Conservation (phyloP, 2,113 vertebrate species). For the Sterrhoptilus dennistouni region DNA sequence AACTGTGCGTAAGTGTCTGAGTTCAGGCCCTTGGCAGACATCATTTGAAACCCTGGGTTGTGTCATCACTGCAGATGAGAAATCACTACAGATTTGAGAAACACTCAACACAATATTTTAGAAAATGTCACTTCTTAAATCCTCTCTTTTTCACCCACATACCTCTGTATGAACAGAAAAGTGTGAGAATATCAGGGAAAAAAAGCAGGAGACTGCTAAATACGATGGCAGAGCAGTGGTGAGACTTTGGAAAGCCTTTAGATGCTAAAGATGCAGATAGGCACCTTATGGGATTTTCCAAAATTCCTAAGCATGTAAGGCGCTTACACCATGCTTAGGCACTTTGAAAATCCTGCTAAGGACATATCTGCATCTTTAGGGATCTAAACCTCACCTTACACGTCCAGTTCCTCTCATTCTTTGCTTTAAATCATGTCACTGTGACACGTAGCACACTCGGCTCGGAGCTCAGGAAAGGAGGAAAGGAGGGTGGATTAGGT, state of each 20-base stretch:
- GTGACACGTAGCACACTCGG: neutral
- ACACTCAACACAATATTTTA: neutral
- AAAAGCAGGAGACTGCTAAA: neutral
- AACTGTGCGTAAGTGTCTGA: neutral
- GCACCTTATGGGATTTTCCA: conserved; percentile 49
- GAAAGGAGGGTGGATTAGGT: neutral
- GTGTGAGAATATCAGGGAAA: neutral
- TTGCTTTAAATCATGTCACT: neutral
- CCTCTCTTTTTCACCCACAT: neutral
- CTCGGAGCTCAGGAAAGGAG: neutral
- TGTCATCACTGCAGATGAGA: neutral
- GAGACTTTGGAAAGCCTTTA: neutral
- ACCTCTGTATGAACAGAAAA: neutral
- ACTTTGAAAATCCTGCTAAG: conserved; percentile 48
- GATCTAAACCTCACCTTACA: conserved; percentile 1
- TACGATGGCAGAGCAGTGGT: neutral
- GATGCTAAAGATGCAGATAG: conserved; percentile 48
- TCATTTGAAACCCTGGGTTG: neutral
- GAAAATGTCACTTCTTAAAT: neutral
- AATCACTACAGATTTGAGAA: neutral
- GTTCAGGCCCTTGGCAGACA: neutral
- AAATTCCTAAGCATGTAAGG: conserved; percentile 56
- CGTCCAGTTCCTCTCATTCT: neutral
- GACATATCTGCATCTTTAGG: conserved; percentile 23
- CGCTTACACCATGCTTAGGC: conserved; percentile 45